Percentiles rank a stretch among this genome's conserved stretches.
Evolutionary conservation across 2,888 invertebrate species (phyloP).

Genomic region (Graphium colonna): DNA sequence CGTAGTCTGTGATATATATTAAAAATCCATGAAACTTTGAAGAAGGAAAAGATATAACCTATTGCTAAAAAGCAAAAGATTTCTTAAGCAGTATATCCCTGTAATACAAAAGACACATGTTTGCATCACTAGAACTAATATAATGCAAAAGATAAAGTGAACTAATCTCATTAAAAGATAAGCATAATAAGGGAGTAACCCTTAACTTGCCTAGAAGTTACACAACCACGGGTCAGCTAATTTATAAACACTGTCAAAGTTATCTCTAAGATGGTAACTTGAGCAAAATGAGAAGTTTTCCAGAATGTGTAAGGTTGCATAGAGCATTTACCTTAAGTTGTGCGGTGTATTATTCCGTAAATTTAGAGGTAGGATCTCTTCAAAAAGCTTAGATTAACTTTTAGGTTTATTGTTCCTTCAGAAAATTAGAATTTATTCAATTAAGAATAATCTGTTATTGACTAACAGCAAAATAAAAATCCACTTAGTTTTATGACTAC

Average conservation of each 20-base stretch:
- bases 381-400: too few species aligned
- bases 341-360: conserved; percentile 1
- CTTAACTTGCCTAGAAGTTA: conserved; percentile 1
- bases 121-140: not conserved
- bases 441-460: too few species aligned
- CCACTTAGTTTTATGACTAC: too few species aligned
- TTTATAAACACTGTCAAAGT: conserved; percentile 14
- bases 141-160: not conserved
- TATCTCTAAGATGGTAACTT: conserved; percentile 14
- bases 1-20: too few species aligned
- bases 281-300: conserved; percentile 10
- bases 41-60: too few species aligned
- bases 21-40: too few species aligned
- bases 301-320: conserved; percentile 1
- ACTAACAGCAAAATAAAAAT: too few species aligned
- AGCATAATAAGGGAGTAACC: not conserved
- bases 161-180: not conserved
- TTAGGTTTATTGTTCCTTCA: too few species aligned
- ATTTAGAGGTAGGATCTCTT: too few species aligned
- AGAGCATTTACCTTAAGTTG: conserved; percentile 2
- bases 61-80: too few species aligned
- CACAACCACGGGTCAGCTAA: not conserved
- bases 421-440: too few species aligned
- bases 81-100: not conserved
- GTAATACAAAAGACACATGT: too few species aligned